phyloP scores from a whole-genome alignment of 2,888 invertebrate species.

The Drosophila anomelani region DNA sequence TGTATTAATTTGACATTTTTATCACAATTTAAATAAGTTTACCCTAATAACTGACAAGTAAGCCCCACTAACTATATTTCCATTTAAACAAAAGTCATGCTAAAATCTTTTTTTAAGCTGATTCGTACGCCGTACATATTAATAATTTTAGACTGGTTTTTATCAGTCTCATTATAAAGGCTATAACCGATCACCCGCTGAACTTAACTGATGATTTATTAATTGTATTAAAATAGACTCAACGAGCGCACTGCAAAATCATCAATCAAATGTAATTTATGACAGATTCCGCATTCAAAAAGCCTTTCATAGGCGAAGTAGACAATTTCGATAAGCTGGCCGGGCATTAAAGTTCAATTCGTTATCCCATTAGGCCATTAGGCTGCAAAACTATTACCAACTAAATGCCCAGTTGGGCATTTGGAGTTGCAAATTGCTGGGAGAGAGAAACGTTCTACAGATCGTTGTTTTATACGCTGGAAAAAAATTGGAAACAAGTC shows the following conservation, averaged over 20 bases:
- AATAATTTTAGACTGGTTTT: slow-evolving; percentile 7
- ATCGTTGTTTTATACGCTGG: not conserved
- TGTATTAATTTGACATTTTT: not conserved
- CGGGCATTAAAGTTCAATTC: slow-evolving; percentile 42
- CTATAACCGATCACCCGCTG: slow-evolving; percentile 11
- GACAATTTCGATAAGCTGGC: slow-evolving; percentile 16
- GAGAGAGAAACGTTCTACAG: slow-evolving; percentile 15
- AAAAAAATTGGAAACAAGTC: not conserved
- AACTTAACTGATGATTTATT: slow-evolving; percentile 36
- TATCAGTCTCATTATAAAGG: not conserved
- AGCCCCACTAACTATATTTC: not conserved
- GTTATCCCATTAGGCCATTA: slow-evolving; percentile 44
- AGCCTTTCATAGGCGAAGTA: not conserved
- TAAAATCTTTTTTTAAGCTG: slow-evolving; percentile 6
- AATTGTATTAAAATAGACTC: slow-evolving; percentile 27
- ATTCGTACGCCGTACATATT: slow-evolving; percentile 1
- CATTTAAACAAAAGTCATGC: not conserved
- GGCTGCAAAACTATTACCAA: slow-evolving; percentile 38
- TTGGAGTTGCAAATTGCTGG: slow-evolving; percentile 39
- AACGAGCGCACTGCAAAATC: slow-evolving; percentile 13
- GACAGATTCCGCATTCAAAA: slow-evolving; percentile 14
- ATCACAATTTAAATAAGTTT: slow-evolving; percentile 11
- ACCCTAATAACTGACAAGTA: not conserved
- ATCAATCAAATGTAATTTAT: slow-evolving; percentile 40
- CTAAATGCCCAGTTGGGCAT: slow-evolving; percentile 41